Base-by-base conservation (phyloP, 2,113 vertebrate genomes). In the Dicaeum eximium region DNA sequence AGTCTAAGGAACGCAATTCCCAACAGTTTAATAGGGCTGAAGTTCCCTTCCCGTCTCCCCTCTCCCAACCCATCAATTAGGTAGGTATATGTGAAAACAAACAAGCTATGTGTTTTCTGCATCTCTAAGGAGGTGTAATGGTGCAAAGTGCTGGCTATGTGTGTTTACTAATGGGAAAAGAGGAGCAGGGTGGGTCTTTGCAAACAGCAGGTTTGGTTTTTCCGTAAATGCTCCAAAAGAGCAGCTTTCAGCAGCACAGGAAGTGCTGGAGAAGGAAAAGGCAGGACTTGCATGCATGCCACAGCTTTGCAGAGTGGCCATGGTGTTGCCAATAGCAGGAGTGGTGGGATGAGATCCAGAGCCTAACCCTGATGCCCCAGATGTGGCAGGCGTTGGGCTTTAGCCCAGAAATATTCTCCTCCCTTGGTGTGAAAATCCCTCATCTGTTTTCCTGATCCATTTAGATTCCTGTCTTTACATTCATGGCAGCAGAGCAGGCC, bases 21-120 rank as follows among this genome's bases (percentile, higher is more conserved):
- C 91, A 83, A 44, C 75, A 88, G 81, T 86, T 95, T 88, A 82
- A 95, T 94, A 94, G 90, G 83, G 73, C 94, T 94, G 91, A 86
- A 93, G 94, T 95, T 82, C 75, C 79, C 78, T 92, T 69, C 88
- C 90, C 27, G 0, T 91, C 93, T 96, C 71, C 90, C 75, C 64
- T 94, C 70, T 85, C 82, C 90, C 86, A 96, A 90, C 62, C 92
- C 93, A 94, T 95, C 97, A 97, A 86, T 97, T 97, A 97, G 90
- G 90, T 65, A 84, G 91, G 87, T 90, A 72, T 95, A 90, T 70
- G 72, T 90, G 95, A 97, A 96, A 97, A 96, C 93, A 97, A 98
- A 95, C 95, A 96, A 80, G 87, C 91, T 86, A 35, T 90, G 93
- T 85, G 92, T 95, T 96, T 97, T 80, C 94, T 80, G 75, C 78